These are phyloP conservation scores for Triplophysa tibetana DNA, from an alignment of 2,113 vertebrate species.

Conservation along the genomic window DNA sequence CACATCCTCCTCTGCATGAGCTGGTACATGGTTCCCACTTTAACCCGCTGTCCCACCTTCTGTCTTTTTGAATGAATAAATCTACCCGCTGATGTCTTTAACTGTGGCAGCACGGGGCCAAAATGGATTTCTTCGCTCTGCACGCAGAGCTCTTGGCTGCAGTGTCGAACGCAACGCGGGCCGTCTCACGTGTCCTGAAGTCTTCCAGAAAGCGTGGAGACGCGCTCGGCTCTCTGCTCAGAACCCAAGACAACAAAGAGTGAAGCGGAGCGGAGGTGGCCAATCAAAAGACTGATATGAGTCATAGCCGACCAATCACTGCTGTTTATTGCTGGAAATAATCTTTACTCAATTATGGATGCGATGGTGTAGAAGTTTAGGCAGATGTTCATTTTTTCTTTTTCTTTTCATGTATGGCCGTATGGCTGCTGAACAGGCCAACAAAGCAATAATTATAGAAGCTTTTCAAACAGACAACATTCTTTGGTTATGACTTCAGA, in stretches of 20 bases:
- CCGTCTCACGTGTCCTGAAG: slow-evolving; percentile 24
- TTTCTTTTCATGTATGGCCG: neutral
- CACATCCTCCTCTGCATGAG: slow-evolving; percentile 14
- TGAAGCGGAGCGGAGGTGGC: slow-evolving; percentile 17
- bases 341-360: slow-evolving; percentile 8
- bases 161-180: neutral
- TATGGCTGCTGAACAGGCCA: neutral
- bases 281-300: slow-evolving; percentile 28
- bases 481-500: no score
- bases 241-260: slow-evolving; percentile 31
- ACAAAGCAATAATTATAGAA: neutral
- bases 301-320: slow-evolving; percentile 22
- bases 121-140: slow-evolving; percentile 33
- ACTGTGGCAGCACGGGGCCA: slow-evolving; percentile 16
- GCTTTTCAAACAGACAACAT: neutral
- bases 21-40: slow-evolving; percentile 22
- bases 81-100: neutral
- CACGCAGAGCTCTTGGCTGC: slow-evolving; percentile 22
- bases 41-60: slow-evolving; percentile 36
- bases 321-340: slow-evolving; percentile 19
- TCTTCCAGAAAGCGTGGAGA: slow-evolving; percentile 21
- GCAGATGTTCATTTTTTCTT: neutral
- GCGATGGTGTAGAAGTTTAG: neutral
- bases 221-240: slow-evolving; percentile 17
- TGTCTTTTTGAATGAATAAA: slow-evolving; percentile 36